Conservation (phyloP, 2,888 invertebrate genomes). For the Cataglyphis livida region DNA sequence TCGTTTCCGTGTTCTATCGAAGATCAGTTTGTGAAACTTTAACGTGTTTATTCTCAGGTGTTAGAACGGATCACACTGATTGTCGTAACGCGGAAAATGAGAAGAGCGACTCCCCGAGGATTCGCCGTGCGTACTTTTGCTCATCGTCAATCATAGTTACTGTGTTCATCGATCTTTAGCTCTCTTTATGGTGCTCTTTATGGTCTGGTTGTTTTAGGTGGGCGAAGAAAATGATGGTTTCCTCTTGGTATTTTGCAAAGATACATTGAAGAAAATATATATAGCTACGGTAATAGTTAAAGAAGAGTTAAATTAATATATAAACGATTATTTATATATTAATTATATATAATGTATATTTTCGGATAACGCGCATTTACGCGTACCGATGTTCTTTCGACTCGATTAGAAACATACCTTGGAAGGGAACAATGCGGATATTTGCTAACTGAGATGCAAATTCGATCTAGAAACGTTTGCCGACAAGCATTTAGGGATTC, state of each 20-base stretch:
- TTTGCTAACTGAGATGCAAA: conserved; percentile 63
- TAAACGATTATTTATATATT: neutral
- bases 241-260: neutral
- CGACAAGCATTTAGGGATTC: conserved; percentile 73
- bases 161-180: conserved; percentile 62
- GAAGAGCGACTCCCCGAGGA: conserved; percentile 59
- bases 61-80: conserved; percentile 46
- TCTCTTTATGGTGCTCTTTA: conserved; percentile 42
- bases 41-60: conserved; percentile 74
- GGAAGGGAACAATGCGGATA: conserved; percentile 28
- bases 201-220: conserved; percentile 30
- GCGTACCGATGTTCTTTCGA: neutral
- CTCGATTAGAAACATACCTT: neutral
- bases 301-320: neutral
- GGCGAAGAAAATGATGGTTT: neutral
- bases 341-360: neutral
- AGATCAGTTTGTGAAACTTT: conserved; percentile 75
- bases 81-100: conserved; percentile 56
- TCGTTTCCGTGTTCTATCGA: conserved; percentile 70
- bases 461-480: conserved; percentile 61
- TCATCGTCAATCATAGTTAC: conserved; percentile 76
- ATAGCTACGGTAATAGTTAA: neutral
- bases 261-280: neutral
- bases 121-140: conserved; percentile 58
- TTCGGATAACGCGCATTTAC: no score